Conservation (phyloP, 2,113 vertebrate genomes). For the Pygoscelis adeliae region DNA sequence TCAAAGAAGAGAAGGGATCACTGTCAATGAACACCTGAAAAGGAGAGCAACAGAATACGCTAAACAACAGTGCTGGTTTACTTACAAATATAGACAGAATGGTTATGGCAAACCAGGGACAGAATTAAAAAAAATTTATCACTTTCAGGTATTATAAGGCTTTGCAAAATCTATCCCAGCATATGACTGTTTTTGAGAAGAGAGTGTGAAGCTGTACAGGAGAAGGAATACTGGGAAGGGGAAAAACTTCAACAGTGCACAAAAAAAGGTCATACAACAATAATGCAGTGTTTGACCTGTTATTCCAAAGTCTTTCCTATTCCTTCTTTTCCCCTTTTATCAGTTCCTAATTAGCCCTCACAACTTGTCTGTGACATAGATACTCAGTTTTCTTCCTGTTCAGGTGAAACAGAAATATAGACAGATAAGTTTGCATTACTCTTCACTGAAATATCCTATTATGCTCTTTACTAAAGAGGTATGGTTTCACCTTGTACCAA, state of each 20-base stretch:
- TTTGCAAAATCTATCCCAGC: neutral
- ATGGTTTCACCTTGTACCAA: neutral
- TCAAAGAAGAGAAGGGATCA: neutral
- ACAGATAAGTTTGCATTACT: neutral
- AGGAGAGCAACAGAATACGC: neutral
- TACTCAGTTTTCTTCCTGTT: neutral
- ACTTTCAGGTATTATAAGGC: neutral
- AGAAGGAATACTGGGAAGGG: neutral
- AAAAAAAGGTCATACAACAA: neutral
- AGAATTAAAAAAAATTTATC: neutral
- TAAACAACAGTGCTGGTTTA: neutral
- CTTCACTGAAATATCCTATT: neutral
- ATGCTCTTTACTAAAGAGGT: fast-evolving
- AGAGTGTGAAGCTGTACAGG: neutral
- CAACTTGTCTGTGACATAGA: neutral
- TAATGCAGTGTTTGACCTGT: fast-evolving
- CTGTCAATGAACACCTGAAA: neutral
- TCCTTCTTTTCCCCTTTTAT: neutral
- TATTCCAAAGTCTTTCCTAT: neutral
- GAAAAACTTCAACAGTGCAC: neutral
- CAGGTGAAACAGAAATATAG: neutral
- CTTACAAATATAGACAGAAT: neutral
- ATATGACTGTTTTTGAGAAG: neutral
- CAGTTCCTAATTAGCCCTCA: neutral
- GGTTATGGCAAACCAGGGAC: neutral